phyloP scores from a whole-genome alignment of 2,888 invertebrate species.

The Tetranychus truncatus region DNA sequence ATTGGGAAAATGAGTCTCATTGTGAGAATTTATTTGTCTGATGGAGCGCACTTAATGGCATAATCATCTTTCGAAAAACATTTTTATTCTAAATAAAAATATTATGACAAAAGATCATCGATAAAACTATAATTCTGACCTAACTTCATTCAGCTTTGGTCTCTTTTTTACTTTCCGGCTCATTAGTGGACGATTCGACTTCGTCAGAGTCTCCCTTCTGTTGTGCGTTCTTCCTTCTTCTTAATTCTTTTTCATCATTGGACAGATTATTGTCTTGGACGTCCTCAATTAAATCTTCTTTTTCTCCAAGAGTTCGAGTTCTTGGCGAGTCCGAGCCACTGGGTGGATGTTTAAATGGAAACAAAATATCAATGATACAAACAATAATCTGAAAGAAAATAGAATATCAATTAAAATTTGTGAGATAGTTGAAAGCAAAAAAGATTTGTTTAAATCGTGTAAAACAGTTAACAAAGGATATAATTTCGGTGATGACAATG shows the following conservation, averaged over 20 bases:
- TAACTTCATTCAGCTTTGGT: no score
- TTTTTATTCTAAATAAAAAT: no score
- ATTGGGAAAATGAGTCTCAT: no score
- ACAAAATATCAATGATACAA: conserved; percentile 64
- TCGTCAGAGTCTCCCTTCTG: neutral
- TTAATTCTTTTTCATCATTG: conserved; percentile 3
- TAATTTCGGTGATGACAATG: neutral
- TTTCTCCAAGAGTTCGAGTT: neutral
- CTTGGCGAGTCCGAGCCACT: conserved; percentile 25
- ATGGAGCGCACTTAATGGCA: no score
- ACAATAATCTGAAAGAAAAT: conserved; percentile 47
- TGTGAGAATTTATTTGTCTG: no score
- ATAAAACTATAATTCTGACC: no score
- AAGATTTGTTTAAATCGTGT: no score
- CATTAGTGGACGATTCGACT: neutral
- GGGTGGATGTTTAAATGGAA: conserved; percentile 40
- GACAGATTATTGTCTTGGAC: conserved; percentile 6
- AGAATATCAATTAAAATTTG: neutral
- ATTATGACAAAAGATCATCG: no score
- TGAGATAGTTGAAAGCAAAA: no score
- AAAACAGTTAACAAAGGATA: no score
- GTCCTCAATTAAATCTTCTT: conserved; percentile 11
- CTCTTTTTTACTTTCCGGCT: neutral
- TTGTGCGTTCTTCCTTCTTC: neutral
- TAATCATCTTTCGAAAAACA: no score